A percentile compares a stretch with the other conserved stretches of the same genome.
phyloP scores from a whole-genome alignment of 2,113 vertebrate species.

The Python bivittatus region DNA sequence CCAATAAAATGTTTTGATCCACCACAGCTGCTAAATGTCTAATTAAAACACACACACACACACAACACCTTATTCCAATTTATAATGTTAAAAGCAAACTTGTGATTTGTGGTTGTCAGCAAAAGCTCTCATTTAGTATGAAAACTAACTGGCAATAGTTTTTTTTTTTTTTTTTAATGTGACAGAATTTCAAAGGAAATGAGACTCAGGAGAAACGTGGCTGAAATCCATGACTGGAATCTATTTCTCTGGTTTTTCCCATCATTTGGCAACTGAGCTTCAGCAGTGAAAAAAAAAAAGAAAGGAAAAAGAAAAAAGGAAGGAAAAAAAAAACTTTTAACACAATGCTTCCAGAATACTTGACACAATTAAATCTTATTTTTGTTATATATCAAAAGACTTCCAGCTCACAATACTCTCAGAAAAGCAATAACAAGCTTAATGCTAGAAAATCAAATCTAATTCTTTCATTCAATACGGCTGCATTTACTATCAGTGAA shows the following conservation, averaged over 20 bases:
- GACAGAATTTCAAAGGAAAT: conserved; percentile 20
- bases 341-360: neutral
- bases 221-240: conserved; percentile 13
- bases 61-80: conserved; percentile 1
- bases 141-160: neutral
- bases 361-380: neutral
- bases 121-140: conserved; percentile 17
- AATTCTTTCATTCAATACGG: neutral
- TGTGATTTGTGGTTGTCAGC: conserved; percentile 1
- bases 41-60: neutral
- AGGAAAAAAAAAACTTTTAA: neutral
- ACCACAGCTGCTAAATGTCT: neutral
- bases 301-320: neutral
- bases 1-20: neutral
- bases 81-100: neutral
- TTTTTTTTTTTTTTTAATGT: neutral
- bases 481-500: neutral
- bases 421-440: conserved; percentile 17
- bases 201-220: conserved; percentile 13
- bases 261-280: conserved; percentile 31
- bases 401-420: neutral
- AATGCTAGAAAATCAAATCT: neutral
- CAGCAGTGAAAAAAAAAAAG: conserved; percentile 10
- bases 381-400: neutral
- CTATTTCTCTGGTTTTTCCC: neutral